phyloP scores from a whole-genome alignment of 2,888 invertebrate species.

The Zelleria hepariella region DNA sequence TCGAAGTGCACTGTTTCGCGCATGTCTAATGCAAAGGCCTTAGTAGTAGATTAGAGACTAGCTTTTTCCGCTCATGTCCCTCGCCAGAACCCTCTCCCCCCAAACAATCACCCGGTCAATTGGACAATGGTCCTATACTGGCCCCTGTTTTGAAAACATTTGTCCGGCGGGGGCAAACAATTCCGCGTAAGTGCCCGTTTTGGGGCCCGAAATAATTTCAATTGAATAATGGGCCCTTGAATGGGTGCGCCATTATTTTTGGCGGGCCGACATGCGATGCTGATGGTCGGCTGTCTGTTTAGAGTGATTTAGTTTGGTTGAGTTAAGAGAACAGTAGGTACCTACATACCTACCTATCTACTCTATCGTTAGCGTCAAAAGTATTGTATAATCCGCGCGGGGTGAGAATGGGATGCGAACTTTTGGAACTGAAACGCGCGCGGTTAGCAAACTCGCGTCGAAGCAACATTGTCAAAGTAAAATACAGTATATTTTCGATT shows the following conservation, averaged over 20 bases:
- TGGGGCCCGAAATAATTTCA: conserved; percentile 46
- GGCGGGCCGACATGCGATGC: not conserved
- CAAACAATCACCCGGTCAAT: conserved; percentile 62
- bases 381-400: too few species aligned
- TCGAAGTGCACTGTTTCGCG: too few species aligned
- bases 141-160: conserved; percentile 66
- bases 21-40: too few species aligned
- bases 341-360: too few species aligned
- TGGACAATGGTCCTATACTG: conserved; percentile 47
- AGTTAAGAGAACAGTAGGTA: too few species aligned
- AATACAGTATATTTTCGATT: too few species aligned
- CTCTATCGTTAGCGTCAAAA: too few species aligned
- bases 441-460: not conserved
- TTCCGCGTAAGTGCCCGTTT: conserved; percentile 43
- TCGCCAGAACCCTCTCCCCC: conserved; percentile 17
- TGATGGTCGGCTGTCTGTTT: not conserved
- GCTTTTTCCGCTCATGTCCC: too few species aligned
- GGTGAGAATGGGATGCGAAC: too few species aligned
- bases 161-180: conserved; percentile 53
- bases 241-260: conserved; percentile 25
- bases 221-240: conserved; percentile 58
- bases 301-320: not conserved
- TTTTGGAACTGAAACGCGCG: too few species aligned
- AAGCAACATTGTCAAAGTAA: too few species aligned
- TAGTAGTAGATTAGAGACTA: too few species aligned